Conservation (phyloP, 1,140 invertebrate genomes). For the Bathynomus jamesi region DNA sequence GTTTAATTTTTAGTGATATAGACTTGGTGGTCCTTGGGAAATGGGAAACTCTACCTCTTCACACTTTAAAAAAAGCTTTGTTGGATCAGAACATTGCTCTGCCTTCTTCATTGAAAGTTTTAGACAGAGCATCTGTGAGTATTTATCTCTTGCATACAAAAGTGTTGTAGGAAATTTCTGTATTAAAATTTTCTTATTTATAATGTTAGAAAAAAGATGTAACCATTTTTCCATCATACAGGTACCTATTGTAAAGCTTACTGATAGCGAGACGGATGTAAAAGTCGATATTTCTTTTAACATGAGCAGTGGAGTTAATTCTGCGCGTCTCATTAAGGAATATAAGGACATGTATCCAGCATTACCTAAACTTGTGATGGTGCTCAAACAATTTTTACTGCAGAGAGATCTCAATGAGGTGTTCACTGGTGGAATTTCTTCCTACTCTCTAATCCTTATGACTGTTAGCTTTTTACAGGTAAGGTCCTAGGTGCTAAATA, state of each 20-base stretch:
- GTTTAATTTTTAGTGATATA: conserved; percentile 75
- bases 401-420: conserved; percentile 98
- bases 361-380: conserved; percentile 86
- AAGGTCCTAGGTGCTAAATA: conserved; percentile 32
- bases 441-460: conserved; percentile 97
- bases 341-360: conserved; percentile 72
- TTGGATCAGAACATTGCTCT: conserved; percentile 80
- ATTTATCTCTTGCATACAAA: not conserved
- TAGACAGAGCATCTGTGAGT: conserved; percentile 88
- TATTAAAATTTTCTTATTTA: not conserved
- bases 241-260: conserved; percentile 94
- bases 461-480: conserved; percentile 95
- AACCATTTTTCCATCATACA: conserved; percentile 38
- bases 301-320: conserved; percentile 90
- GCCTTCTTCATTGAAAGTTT: conserved; percentile 79
- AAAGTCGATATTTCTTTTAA: conserved; percentile 97
- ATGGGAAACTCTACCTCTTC: conserved; percentile 83
- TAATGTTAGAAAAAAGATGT: conserved; percentile 3
- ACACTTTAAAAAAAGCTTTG: conserved; percentile 80
- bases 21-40: conserved; percentile 93
- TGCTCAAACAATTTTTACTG: conserved; percentile 94
- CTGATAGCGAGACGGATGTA: conserved; percentile 87
- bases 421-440: conserved; percentile 96
- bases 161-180: not conserved
- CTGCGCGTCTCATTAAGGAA: conserved; percentile 86